phyloP scores from a whole-genome alignment of 1,140 invertebrate species.

The Heliconius hewitsoni region DNA sequence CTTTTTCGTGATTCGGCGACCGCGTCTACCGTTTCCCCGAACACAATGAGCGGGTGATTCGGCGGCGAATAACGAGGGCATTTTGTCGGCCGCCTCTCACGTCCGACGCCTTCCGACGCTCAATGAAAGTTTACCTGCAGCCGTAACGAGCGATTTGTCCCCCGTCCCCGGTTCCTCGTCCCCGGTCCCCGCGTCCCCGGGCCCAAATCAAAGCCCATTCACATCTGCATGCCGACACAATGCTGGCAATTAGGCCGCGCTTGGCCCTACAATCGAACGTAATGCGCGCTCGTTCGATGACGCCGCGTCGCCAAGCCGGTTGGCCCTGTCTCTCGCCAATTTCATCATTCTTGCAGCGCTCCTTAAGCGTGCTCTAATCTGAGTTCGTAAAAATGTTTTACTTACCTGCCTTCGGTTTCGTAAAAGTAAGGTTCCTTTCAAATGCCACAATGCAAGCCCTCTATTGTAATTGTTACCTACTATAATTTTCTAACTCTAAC shows the following conservation, averaged over 20 bases:
- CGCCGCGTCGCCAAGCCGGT: constrained; percentile 53
- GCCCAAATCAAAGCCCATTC: constrained; percentile 81
- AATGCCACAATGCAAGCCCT: constrained; percentile 15
- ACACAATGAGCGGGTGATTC: constrained; percentile 80
- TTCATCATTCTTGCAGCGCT: constrained; percentile 45
- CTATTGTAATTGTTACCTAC: not conserved
- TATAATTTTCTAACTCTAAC: not conserved
- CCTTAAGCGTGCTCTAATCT: constrained; percentile 49
- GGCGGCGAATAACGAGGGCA: constrained; percentile 80
- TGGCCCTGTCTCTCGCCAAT: constrained; percentile 55
- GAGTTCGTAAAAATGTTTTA: constrained; percentile 32
- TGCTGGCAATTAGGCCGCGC: constrained; percentile 79
- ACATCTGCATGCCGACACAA: constrained; percentile 81
- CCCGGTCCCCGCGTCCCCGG: constrained; percentile 64
- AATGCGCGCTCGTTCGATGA: constrained; percentile 75
- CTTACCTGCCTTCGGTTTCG: constrained; percentile 38
- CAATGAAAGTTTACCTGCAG: constrained; percentile 81
- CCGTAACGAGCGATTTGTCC: constrained; percentile 81
- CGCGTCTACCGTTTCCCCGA: constrained; percentile 80
- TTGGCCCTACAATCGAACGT: constrained; percentile 78
- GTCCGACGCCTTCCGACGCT: constrained; percentile 80
- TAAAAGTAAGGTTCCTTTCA: constrained; percentile 31
- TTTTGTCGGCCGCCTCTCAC: constrained; percentile 80
- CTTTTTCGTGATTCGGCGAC: constrained; percentile 78
- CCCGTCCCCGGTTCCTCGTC: constrained; percentile 64